Evolutionary conservation across 35 echinoderm and acorn worm genomes (phyloP).

Genomic region (Strongylocentrotus purpuratus): DNA sequence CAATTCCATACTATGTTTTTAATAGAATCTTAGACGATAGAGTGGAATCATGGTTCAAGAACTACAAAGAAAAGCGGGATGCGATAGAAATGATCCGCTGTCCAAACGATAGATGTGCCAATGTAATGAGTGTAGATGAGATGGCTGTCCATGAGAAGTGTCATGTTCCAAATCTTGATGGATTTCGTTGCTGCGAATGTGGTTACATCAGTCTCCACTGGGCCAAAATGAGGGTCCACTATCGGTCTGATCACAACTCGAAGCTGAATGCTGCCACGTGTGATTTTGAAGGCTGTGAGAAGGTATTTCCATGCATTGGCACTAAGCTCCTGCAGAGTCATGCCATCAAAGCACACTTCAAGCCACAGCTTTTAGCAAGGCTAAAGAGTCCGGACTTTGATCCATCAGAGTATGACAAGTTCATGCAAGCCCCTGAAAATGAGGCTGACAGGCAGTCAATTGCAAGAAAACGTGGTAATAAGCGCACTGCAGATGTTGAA

Average conservation of each 20-base stretch:
- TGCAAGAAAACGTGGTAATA: neutral
- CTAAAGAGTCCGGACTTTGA: neutral
- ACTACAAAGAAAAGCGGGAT: constrained; percentile 26
- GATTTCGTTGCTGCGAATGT: constrained; percentile 75
- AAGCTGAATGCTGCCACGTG: constrained; percentile 60
- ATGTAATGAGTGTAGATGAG: constrained; percentile 53
- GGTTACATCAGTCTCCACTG: constrained; percentile 64
- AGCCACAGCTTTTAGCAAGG: constrained; percentile 49
- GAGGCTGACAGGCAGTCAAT: constrained; percentile 10
- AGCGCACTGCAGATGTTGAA: neutral
- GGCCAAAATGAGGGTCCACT: constrained; percentile 83
- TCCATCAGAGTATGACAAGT: neutral
- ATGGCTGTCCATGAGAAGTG: constrained; percentile 62
- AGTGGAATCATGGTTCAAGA: constrained; percentile 27
- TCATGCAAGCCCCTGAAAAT: neutral
- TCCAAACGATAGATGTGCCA: constrained; percentile 18
- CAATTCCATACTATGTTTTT: constrained; percentile 4
- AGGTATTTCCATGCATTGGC: constrained; percentile 56
- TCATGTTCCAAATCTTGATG: constrained; percentile 69
- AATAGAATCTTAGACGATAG: constrained; percentile 34
- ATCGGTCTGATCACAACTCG: constrained; percentile 54
- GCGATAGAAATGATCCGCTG: neutral
- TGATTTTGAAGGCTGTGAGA: constrained; percentile 53
- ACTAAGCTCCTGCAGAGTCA: constrained; percentile 63
- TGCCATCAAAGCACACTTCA: constrained; percentile 65